These are phyloP conservation scores for Cheilosia vernalis DNA, from an alignment of 2,888 invertebrate genomes.

Conservation along the genomic window DNA sequence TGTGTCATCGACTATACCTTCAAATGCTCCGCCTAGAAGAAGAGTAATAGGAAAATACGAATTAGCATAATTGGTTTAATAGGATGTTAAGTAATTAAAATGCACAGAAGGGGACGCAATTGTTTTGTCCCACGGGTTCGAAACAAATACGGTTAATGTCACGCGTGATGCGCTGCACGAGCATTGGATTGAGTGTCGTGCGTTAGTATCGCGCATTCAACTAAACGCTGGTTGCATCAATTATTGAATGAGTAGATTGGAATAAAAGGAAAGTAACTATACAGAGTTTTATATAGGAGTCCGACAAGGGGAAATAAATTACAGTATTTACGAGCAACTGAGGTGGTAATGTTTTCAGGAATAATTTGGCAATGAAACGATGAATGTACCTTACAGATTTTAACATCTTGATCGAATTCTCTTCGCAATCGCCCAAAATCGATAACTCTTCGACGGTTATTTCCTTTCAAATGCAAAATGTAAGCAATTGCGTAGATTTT, in stretches of 20 bases:
- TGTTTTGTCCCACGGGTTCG: constrained; percentile 14
- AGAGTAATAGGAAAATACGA: background rate
- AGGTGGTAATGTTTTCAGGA: too few relatives aligned
- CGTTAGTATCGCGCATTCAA: background rate
- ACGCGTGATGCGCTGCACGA: constrained; percentile 26
- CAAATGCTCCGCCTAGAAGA: constrained; percentile 95
- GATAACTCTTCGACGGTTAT: too few relatives aligned
- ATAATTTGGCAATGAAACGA: background rate
- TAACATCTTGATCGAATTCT: too few relatives aligned
- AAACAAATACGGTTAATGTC: constrained; percentile 18
- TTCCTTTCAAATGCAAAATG: too few relatives aligned
- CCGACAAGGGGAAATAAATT: too few relatives aligned
- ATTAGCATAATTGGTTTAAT: background rate
- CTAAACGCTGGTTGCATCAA: constrained; percentile 27
- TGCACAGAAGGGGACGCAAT: constrained; percentile 18
- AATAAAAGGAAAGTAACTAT: too few relatives aligned
- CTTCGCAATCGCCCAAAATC: too few relatives aligned
- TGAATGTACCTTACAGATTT: background rate
- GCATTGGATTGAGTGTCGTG: constrained; percentile 1
- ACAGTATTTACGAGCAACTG: too few relatives aligned
- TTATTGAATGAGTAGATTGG: constrained; percentile 20
- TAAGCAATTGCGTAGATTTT: too few relatives aligned
- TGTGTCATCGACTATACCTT: constrained; percentile 93
- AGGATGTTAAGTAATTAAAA: constrained; percentile 35
- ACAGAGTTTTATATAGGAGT: too few relatives aligned